phyloP scores from a whole-genome alignment of 2,113 vertebrate genomes.

The Aythya baeri region DNA sequence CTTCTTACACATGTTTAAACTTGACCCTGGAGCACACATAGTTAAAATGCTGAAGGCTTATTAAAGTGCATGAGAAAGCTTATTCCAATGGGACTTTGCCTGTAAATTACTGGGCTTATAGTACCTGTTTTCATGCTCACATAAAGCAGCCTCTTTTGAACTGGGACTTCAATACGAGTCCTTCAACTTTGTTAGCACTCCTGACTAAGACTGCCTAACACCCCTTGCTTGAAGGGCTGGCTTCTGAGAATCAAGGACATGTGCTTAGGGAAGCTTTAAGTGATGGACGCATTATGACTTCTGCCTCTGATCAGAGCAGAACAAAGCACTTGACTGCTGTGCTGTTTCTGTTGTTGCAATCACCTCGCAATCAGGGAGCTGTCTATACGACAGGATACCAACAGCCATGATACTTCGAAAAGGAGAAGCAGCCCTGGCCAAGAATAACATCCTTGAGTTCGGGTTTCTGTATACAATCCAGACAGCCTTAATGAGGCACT shows the following conservation, averaged over 20 bases:
- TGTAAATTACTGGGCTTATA: not conserved
- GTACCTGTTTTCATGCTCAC: not conserved
- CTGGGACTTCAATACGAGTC: not conserved
- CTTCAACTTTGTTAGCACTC: not conserved
- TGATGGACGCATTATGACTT: not conserved
- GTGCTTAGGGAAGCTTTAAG: not conserved
- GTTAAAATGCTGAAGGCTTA: not conserved
- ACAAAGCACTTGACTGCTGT: not conserved
- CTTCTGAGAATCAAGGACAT: not conserved
- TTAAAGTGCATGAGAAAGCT: not conserved
- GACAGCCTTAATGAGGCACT: not conserved
- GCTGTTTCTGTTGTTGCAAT: not conserved
- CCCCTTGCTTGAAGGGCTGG: not conserved
- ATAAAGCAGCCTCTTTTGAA: not conserved
- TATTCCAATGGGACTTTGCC: not conserved
- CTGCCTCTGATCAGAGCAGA: slow-evolving; percentile 4
- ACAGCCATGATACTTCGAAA: not conserved
- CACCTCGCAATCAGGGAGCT: not conserved
- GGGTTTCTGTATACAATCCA: not conserved
- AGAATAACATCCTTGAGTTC: not conserved
- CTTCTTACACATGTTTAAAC: not conserved
- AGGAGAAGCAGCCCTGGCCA: not conserved
- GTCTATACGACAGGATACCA: not conserved
- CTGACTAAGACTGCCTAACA: not conserved
- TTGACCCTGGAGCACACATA: not conserved